Base-by-base conservation (phyloP, 2,888 invertebrate species). In the Eledone cirrhosa region DNA sequence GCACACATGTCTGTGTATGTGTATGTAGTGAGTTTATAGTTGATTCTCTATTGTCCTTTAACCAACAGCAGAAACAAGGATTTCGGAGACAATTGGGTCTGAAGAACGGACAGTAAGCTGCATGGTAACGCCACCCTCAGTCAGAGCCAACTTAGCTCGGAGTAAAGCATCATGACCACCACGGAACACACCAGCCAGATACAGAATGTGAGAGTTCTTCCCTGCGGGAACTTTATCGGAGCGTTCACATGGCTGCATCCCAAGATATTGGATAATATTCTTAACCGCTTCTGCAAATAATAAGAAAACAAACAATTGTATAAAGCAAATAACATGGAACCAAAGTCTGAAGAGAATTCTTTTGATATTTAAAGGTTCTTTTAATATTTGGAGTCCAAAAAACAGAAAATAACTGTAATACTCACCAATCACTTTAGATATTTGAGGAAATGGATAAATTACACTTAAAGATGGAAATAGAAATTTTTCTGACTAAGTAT, bases 101-200 rank as follows among this genome's bases (percentile, higher is more conserved):
- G 95, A 94, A 31, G 97, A 95, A 72, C 97, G 92, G 0, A 98
- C 96, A 0, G 96, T 95, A 78, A 99, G 92, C 90, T 97, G 96
- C 96, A 99, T 97, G 4, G 97, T 97, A 0, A 98, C 96, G 0
- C 91, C 90, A 13, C 87, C 87, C 31, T 89, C 88, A 0, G 94
- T 93, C n/a, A 96, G 92, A 1, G 94, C 94, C 81, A 97, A 90
- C 90, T 97, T 96, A 3, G 97, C 95, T 81, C 95, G 93, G 0
- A 97, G 96, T 78, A 98, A 92, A 48, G 98, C 94, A 80, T 98
- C 97, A 78, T 95, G 94, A 0, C 97, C 97, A 0, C 97, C 97
- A 80, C 99, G 93, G 90, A 96, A 99, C 33, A 95, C 90, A 91
- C 97, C 99, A 53, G 95, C 94, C 82, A 97, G 92, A 78, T 94